Base-by-base conservation (phyloP, 2,888 invertebrate genomes). In the Hydroisotoma schaefferi region DNA sequence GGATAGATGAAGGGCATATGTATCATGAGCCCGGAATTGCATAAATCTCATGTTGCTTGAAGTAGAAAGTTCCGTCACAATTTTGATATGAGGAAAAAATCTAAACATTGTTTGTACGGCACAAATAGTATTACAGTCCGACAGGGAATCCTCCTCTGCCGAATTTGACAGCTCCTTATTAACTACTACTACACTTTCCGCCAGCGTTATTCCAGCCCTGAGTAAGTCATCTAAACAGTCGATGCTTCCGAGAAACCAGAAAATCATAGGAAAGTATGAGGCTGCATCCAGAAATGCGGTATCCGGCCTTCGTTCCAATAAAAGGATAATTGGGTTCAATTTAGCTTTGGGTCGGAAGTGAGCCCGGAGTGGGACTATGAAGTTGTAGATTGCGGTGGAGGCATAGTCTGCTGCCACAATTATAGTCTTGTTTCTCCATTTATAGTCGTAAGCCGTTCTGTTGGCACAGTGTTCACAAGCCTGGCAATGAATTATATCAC, bases 1-100 rank as follows among this genome's bases (percentile, higher is more conserved):
- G 73, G 95, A 95, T 67, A 98, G 85, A 76, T 94, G 93, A 72
- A 95, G 82, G 8, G 95, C 94, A 77, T 97, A 98, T 76, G 91
- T 90, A 80, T 98, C 97, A 77, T 94, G 92, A 6, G 97, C 95
- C 25, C 59, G 43, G 40, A 98, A 98, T 81, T 97, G 95, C 93
- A 98, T 97, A 77, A 98, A 98, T 73, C 98, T 84, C 97, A 98
- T 98, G 78, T 98, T 98, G 61, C 94, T 93, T 47, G 95, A 94
- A 78, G 97, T 95, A 46, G 94, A 93, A 69, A 98, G 80, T 79
- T 98, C 98, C 40, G 97, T 98, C 76, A 97, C 95, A 75, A 97
- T 95, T 79, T 94, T 92, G 75, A 97, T 94, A 74, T 90, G 92
- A 44, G 98, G 98, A 80, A 98, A 98, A 81, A 98, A 91, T 81